Evolutionary conservation across 2,888 invertebrate genomes (phyloP), one percentile per base, ranked within the genome.

Genomic region (Priocnemis perturbator): DNA sequence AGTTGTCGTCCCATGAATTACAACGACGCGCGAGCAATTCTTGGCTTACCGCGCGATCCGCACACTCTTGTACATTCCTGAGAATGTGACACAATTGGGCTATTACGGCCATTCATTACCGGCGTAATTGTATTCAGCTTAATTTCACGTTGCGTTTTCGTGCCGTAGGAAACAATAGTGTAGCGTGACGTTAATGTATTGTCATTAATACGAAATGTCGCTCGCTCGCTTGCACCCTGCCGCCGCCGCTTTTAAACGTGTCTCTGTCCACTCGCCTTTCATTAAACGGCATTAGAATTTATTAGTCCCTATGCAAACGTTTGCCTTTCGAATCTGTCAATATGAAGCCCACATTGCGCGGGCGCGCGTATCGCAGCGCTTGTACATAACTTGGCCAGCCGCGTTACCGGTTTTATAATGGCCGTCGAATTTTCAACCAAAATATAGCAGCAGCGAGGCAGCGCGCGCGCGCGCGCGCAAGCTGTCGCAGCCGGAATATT

Each of bases 1-100:
- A 79, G 79, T 79, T 79, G 76, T 79, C 78, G 76, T 69, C 79
- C 67, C 78, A 71, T 79, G 79, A 79, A 78, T 79, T 78, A 79
- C 71, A 70, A 70, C 73, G 63, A 69, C 60, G 71, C 60, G 19
- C 71, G 74, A 70, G 78, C 73, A 76, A 77, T 79, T 79, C 78
- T 78, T 76, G 79, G 79, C 79, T 79, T 78, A 76, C 76, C 79
- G 64, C 73, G 73, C 78, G 48, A 78, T 76, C 79, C 73, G 47
- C 79, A 77, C 76, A 77, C 76, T 69, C 78, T 76, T 73, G 76
- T 56, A 52, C 72, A 70, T 77, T 77, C 71, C 79, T 79, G 45
- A 73, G 79, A 69, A 76, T 63, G 72, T 70, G 77, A 78, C 79
- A 73, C 76, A 79, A 79, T 79, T 79, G 79, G 79, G 76, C 77